These are phyloP conservation scores for Notocelia uddmanniana DNA, from an alignment of 2,888 invertebrate genomes.

Conservation along the genomic window DNA sequence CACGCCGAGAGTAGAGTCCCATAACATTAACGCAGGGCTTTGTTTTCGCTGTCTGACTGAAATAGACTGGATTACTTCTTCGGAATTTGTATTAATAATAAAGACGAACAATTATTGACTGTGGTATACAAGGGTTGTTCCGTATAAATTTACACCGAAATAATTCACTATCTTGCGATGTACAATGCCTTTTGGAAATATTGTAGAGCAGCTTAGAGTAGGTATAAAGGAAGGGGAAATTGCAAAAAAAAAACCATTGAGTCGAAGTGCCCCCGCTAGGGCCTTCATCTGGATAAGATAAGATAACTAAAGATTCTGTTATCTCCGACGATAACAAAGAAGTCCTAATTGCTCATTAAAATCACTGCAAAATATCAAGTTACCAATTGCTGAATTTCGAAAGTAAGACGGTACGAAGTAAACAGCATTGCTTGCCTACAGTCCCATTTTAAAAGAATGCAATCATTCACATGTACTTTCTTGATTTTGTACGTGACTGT, in stretches of 20 bases:
- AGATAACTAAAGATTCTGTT: constrained; percentile 3
- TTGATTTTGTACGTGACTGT: too few relatives aligned
- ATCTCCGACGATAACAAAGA: constrained; percentile 12
- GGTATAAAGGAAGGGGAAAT: too few relatives aligned
- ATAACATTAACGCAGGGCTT: constrained; percentile 25
- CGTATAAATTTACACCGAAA: not conserved
- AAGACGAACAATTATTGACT: constrained; percentile 11
- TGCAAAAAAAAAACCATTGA: too few relatives aligned
- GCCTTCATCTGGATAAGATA: too few relatives aligned
- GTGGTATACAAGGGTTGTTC: not conserved
- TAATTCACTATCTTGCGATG: not conserved
- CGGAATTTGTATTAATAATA: constrained; percentile 28
- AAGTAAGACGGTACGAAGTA: constrained; percentile 60
- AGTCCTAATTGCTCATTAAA: constrained; percentile 53
- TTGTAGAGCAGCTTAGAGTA: too few relatives aligned
- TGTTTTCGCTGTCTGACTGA: constrained; percentile 25
- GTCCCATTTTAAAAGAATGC: not conserved
- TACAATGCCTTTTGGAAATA: not conserved
- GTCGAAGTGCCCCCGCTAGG: too few relatives aligned
- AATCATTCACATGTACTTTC: not conserved
- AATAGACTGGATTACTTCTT: constrained; percentile 40
- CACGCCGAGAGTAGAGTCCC: constrained; percentile 17
- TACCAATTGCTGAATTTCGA: constrained; percentile 67
- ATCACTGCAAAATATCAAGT: constrained; percentile 67
- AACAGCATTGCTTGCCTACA: not conserved